A percentile compares a stretch with the other conserved stretches of the same genome.
Conservation (phyloP, 2,797 vertebrate species). For the Centropyge bicolor region DNA sequence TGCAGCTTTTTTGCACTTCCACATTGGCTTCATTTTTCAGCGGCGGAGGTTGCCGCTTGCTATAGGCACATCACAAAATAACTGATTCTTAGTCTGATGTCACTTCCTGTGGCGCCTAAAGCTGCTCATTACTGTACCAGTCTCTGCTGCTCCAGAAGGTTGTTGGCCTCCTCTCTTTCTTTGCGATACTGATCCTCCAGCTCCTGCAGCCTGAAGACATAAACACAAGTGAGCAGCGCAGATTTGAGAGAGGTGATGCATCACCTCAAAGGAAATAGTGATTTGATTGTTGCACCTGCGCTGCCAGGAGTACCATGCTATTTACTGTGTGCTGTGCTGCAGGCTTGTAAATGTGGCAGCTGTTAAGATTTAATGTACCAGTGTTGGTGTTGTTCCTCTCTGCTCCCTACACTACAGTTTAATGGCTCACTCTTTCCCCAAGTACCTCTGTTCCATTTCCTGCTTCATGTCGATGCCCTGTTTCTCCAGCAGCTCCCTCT, state of each 20-base stretch:
- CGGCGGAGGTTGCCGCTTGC: too few relatives aligned
- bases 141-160: slow-evolving; percentile 97
- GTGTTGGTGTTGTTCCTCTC: background rate
- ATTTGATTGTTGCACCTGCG: background rate
- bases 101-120: background rate
- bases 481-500: slow-evolving; percentile 97
- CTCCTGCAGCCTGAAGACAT: slow-evolving; percentile 91
- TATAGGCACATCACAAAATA: background rate
- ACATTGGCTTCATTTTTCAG: too few relatives aligned
- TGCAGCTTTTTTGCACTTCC: too few relatives aligned
- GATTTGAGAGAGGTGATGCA: background rate
- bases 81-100: background rate
- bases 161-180: slow-evolving; percentile 95
- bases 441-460: slow-evolving; percentile 98
- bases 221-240: slow-evolving; percentile 37
- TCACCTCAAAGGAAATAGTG: slow-evolving; percentile 1
- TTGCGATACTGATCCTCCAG: slow-evolving; percentile 96
- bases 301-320: background rate
- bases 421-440: background rate
- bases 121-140: slow-evolving; percentile 84
- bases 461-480: slow-evolving; percentile 99
- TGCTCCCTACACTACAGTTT: background rate
- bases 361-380: background rate
- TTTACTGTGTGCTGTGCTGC: background rate
- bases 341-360: background rate